These are phyloP conservation scores for Procambarus virginalis DNA, from an alignment of 1,140 invertebrate genomes.

Conservation along the genomic window DNA sequence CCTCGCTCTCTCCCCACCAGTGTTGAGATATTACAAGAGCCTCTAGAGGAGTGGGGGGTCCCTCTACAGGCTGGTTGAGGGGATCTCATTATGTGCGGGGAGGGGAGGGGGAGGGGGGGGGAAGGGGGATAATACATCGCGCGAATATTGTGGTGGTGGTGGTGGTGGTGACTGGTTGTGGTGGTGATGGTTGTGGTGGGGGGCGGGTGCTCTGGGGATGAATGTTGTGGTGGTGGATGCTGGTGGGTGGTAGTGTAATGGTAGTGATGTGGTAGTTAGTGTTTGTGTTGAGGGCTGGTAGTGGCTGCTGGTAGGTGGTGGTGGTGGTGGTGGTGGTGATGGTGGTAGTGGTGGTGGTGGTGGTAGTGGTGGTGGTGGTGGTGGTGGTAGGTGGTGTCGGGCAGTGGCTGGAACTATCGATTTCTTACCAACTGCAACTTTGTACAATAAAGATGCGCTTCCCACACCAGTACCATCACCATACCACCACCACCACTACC, in stretches of 20 bases:
- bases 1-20: too few relatives aligned
- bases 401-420: background rate
- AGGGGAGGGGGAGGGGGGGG: too few relatives aligned
- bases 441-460: background rate
- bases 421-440: background rate
- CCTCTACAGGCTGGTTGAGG: too few relatives aligned
- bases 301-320: too few relatives aligned
- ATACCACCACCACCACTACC: background rate
- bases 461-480: background rate
- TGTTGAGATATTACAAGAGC: too few relatives aligned
- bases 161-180: background rate
- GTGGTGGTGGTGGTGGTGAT: too few relatives aligned
- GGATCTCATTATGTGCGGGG: too few relatives aligned
- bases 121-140: too few relatives aligned
- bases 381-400: background rate
- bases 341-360: background rate
- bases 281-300: background rate
- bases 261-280: background rate
- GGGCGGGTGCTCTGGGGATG: background rate
- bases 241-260: background rate
- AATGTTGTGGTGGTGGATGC: background rate
- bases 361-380: background rate
- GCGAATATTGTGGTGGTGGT: too few relatives aligned
- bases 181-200: background rate
- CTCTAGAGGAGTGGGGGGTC: too few relatives aligned